Percentiles rank a stretch among this genome's conserved stretches.
Evolutionary conservation across 2,113 vertebrate species (phyloP).

Genomic region (Peucedramus taeniatus): DNA sequence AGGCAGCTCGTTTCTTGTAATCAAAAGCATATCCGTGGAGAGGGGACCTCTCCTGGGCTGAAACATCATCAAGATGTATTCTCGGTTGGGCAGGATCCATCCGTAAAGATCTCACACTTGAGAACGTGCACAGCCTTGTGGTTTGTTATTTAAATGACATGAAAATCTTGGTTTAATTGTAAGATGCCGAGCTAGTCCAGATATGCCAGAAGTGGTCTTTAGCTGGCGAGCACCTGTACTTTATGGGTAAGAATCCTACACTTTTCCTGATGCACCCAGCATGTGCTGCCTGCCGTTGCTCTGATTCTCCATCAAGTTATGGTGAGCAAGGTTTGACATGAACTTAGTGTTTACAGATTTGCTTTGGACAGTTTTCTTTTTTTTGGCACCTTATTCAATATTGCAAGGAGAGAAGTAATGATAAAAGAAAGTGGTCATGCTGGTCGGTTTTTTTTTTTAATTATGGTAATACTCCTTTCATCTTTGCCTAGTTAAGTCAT

Average conservation of each 20-base stretch:
- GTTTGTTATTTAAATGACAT: neutral
- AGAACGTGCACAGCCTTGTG: neutral
- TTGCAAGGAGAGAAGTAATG: neutral
- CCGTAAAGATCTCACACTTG: neutral
- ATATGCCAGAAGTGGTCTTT: neutral
- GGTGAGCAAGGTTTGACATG: neutral
- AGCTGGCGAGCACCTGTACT: neutral
- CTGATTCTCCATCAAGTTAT: neutral
- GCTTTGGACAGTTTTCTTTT: neutral
- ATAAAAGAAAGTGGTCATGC: neutral
- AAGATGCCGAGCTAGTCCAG: neutral
- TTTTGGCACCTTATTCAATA: neutral
- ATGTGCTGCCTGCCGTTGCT: fast-evolving
- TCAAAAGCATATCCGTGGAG: neutral
- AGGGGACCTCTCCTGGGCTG: neutral
- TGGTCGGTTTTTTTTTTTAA: neutral
- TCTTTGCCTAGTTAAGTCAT: neutral
- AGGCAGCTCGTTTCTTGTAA: neutral
- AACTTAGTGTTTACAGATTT: neutral
- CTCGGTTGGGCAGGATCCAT: neutral
- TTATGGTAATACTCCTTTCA: neutral
- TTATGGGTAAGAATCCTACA: neutral
- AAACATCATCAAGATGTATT: neutral
- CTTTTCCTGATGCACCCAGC: neutral
- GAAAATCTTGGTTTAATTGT: neutral